These are phyloP conservation scores for Tridacna gigas DNA, from an alignment of 2,888 invertebrate species.

Conservation along the genomic window DNA sequence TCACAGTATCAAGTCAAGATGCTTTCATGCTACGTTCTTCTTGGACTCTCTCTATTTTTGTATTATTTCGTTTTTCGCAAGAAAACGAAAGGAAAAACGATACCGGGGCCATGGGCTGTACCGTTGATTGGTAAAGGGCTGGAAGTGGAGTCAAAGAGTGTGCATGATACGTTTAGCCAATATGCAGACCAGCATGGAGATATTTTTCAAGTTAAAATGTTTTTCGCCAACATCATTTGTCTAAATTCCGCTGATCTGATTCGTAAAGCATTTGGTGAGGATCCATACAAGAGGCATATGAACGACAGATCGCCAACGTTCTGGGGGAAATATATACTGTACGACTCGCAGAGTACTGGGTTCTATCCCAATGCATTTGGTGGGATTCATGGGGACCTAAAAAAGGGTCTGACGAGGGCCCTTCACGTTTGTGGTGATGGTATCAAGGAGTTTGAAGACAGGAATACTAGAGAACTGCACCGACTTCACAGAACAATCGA, in stretches of 20 bases:
- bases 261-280: slow-evolving; percentile 25
- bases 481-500: slow-evolving; percentile 1
- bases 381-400: slow-evolving; percentile 19
- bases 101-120: slow-evolving; percentile 39
- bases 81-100: slow-evolving; percentile 12
- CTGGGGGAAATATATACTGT: slow-evolving; percentile 34
- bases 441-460: slow-evolving; percentile 29
- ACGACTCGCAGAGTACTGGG: slow-evolving; percentile 18
- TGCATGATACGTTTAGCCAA: slow-evolving; percentile 14
- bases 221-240: slow-evolving; percentile 23
- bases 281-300: slow-evolving; percentile 32
- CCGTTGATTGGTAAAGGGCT: slow-evolving; percentile 36
- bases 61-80: not conserved
- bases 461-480: not conserved
- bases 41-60: not conserved
- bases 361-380: slow-evolving; percentile 22
- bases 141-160: slow-evolving; percentile 17
- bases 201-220: slow-evolving; percentile 33
- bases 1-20: not conserved
- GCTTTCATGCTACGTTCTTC: not conserved
- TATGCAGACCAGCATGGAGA: slow-evolving; percentile 31
- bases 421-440: slow-evolving; percentile 37
- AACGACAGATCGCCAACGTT: slow-evolving; percentile 36
- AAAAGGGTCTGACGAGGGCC: slow-evolving; percentile 19
- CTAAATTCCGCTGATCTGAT: slow-evolving; percentile 31